phyloP scores from a whole-genome alignment of 2,888 invertebrate genomes.

The Pimpla rufipes region DNA sequence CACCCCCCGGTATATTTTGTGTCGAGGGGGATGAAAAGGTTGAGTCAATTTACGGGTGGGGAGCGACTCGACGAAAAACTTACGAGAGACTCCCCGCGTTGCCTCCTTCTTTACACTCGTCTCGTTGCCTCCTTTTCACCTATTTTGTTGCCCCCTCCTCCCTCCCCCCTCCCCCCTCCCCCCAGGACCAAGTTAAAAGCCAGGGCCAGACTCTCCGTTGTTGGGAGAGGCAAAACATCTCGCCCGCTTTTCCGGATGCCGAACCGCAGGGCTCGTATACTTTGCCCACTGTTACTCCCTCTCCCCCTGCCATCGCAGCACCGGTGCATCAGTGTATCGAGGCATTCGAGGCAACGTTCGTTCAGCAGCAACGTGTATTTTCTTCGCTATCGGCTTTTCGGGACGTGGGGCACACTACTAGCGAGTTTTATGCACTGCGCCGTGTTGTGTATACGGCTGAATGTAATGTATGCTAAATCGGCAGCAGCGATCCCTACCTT shows the following conservation, averaged over 20 bases:
- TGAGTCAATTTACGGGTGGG: constrained; percentile 2
- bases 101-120: constrained; percentile 31
- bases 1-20: constrained; percentile 4
- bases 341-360: constrained; percentile 19
- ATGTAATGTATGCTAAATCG: constrained; percentile 4
- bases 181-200: constrained; percentile 53
- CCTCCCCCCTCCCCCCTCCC: neutral
- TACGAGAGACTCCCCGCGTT: neutral
- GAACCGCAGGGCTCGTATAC: constrained; percentile 44
- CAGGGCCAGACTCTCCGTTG: constrained; percentile 13
- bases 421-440: neutral
- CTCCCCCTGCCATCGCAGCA: neutral
- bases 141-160: neutral
- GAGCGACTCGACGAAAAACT: neutral
- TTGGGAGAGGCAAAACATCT: constrained; percentile 46
- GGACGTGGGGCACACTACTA: neutral
- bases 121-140: constrained; percentile 43
- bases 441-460: neutral
- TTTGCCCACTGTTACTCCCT: constrained; percentile 4
- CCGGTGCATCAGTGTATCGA: constrained; percentile 9
- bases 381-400: constrained; percentile 19
- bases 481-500: neutral
- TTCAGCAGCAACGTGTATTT: constrained; percentile 43
- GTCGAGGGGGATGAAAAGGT: neutral
- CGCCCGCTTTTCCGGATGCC: constrained; percentile 23